Evolutionary conservation across 2,797 vertebrate species (phyloP).

Genomic region (Onychomys arenicola): DNA sequence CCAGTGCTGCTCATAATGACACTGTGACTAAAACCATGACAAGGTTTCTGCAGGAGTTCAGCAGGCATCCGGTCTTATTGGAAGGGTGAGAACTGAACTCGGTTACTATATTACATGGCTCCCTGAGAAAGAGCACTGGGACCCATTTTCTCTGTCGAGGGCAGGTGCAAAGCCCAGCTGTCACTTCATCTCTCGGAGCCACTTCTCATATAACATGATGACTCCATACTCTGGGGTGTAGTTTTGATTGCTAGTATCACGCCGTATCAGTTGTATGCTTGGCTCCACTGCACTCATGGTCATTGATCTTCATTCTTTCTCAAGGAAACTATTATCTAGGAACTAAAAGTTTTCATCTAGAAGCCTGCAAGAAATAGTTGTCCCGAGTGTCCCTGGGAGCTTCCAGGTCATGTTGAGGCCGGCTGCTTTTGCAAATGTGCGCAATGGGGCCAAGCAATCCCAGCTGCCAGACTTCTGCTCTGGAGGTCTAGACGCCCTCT

Average conservation of each 20-base stretch:
- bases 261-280: not conserved
- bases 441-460: not conserved
- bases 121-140: not conserved
- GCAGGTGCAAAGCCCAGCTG: too few species aligned
- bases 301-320: not conserved
- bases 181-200: not conserved
- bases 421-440: not conserved
- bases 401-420: not conserved
- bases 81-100: too few species aligned
- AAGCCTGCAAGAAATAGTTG: not conserved
- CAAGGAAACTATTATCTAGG: not conserved
- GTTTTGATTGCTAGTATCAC: not conserved
- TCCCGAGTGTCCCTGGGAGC: not conserved
- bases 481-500: not conserved
- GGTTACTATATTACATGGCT: not conserved
- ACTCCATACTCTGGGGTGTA: not conserved
- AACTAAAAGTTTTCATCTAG: not conserved
- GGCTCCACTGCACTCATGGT: not conserved
- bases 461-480: not conserved
- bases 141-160: accelerated
- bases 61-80: not conserved
- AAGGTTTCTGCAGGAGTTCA: not conserved
- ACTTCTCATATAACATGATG: not conserved
- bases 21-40: not conserved
- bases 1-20: not conserved